Evolutionary conservation across 2,888 invertebrate species (phyloP).

Genomic region (Pocota personata): DNA sequence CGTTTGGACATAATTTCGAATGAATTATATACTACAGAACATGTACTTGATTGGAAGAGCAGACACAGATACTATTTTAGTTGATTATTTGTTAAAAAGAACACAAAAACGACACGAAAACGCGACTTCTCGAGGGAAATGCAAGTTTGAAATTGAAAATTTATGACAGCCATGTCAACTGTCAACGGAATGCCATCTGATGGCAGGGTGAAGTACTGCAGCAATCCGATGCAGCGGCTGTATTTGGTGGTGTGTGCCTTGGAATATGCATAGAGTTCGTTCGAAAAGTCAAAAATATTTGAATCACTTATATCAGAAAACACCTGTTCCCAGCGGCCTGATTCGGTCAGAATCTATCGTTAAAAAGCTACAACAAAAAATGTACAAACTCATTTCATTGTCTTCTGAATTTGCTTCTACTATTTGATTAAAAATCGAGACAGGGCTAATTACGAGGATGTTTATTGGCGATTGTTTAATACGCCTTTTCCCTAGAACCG

Average conservation of each 20-base stretch:
- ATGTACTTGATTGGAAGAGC: constrained; percentile 7
- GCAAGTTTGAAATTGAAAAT: constrained; percentile 36
- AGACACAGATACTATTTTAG: neutral
- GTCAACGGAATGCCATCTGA: constrained; percentile 13
- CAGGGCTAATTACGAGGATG: too few relatives aligned
- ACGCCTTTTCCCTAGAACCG: too few relatives aligned
- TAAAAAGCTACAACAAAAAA: too few relatives aligned
- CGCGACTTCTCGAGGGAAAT: neutral
- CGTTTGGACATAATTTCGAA: constrained; percentile 53
- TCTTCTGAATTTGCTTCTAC: too few relatives aligned
- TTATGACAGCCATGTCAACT: constrained; percentile 35
- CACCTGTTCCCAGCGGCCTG: too few relatives aligned
- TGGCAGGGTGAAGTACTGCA: neutral
- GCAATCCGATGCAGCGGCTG: constrained; percentile 18
- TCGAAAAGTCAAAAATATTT: neutral
- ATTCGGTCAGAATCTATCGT: too few relatives aligned
- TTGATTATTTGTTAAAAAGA: neutral
- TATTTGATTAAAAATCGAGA: too few relatives aligned
- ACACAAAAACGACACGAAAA: neutral
- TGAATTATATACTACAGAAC: neutral
- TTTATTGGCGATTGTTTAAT: too few relatives aligned
- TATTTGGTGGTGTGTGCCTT: neutral
- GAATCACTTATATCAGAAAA: too few relatives aligned
- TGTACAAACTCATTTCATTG: too few relatives aligned
- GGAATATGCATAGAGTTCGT: neutral